Conservation (phyloP, 2,113 vertebrate species). For the Euleptes europaea region DNA sequence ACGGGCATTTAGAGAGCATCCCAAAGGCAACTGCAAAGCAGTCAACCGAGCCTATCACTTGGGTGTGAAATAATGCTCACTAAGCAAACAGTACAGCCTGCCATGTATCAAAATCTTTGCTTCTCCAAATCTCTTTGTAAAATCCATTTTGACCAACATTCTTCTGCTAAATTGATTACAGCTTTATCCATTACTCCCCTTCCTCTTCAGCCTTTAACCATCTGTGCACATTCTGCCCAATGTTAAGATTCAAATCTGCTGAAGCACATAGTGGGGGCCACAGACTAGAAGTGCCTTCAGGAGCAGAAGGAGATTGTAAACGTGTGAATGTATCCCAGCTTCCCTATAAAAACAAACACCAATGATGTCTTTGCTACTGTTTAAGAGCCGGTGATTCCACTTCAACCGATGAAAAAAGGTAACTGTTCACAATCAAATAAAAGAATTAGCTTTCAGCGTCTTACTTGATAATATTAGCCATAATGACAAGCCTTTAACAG, state of each 20-base stretch:
- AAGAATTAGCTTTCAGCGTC: background rate
- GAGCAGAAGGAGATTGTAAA: background rate
- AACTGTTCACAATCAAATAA: background rate
- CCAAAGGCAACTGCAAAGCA: background rate
- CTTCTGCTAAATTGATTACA: background rate
- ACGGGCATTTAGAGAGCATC: background rate
- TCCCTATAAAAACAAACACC: background rate
- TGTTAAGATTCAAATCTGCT: background rate
- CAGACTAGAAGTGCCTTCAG: background rate
- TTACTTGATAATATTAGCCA: background rate
- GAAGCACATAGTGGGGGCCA: background rate
- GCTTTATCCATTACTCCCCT: background rate
- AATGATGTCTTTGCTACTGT: background rate
- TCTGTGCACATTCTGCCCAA: background rate
- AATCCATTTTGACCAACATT: background rate
- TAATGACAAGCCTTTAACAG: background rate
- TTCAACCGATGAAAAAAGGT: background rate
- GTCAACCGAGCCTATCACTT: background rate
- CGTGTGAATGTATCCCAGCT: background rate
- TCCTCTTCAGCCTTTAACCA: background rate
- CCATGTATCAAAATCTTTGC: background rate
- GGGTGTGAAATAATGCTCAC: background rate
- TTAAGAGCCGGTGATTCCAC: background rate
- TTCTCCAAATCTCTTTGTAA: background rate
- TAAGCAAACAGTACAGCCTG: background rate